phyloP scores from a whole-genome alignment of 2,888 invertebrate species.

The Gymnocheta viridis region DNA sequence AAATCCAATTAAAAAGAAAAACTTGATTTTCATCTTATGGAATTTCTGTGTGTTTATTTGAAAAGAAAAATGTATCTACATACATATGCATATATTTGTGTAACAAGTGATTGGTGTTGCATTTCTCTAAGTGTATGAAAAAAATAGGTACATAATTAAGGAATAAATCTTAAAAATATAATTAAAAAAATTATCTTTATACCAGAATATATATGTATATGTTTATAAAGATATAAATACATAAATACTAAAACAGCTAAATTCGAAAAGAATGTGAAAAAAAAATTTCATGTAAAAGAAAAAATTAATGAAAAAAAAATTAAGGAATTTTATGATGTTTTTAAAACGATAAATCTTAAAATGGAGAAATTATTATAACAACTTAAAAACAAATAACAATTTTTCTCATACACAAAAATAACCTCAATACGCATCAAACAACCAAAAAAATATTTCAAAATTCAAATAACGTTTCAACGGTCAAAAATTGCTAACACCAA shows the following conservation, averaged over 20 bases:
- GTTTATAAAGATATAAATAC: conserved; percentile 59
- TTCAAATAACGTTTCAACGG: conserved; percentile 59
- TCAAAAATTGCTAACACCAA: conserved; percentile 53
- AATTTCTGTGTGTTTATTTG: conserved; percentile 13
- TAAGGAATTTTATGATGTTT: background rate
- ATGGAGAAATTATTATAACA: conserved; percentile 60
- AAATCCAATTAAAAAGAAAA: conserved; percentile 42
- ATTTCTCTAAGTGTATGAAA: conserved; percentile 55
- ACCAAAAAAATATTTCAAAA: conserved; percentile 56
- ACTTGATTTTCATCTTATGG: conserved; percentile 28
- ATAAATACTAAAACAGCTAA: conserved; percentile 14
- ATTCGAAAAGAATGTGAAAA: conserved; percentile 13
- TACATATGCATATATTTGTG: conserved; percentile 5
- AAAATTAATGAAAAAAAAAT: background rate
- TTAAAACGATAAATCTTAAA: conserved; percentile 52
- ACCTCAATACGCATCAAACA: conserved; percentile 42
- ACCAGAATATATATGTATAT: background rate
- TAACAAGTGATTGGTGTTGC: conserved; percentile 24
- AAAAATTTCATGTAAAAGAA: background rate
- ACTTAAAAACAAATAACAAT: conserved; percentile 27
- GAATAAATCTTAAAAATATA: conserved; percentile 45
- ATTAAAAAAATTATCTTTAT: background rate
- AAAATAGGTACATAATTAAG: conserved; percentile 51
- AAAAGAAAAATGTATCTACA: background rate
- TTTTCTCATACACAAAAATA: conserved; percentile 14